Evolutionary conservation across 2,113 vertebrate species (phyloP).

Genomic region (Myrmecobius fasciatus): DNA sequence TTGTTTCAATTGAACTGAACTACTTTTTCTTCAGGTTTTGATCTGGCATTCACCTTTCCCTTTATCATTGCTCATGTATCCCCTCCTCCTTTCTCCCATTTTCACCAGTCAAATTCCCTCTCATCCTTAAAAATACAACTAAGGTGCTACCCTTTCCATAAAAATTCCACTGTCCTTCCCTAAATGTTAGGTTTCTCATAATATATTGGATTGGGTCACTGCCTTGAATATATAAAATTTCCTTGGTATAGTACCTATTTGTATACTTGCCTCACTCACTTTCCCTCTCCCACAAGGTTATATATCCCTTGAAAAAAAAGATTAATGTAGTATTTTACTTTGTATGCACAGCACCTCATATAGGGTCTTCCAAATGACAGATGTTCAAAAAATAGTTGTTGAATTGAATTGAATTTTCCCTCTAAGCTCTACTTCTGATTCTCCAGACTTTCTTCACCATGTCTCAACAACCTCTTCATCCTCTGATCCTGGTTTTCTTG

Average conservation of each 20-base stretch:
- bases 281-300: not conserved
- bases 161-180: not conserved
- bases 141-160: not conserved
- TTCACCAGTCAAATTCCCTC: not conserved
- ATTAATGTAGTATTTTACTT: not conserved
- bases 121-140: not conserved
- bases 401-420: not conserved
- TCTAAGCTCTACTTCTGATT: too few relatives aligned
- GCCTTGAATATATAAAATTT: not conserved
- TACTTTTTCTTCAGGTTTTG: not conserved
- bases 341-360: not conserved
- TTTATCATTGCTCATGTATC: not conserved
- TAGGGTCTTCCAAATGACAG: not conserved
- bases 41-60: not conserved
- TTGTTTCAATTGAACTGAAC: not conserved
- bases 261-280: not conserved
- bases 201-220: not conserved
- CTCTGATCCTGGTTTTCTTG: too few relatives aligned
- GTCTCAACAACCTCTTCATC: too few relatives aligned
- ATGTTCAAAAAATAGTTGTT: not conserved
- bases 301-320: not conserved
- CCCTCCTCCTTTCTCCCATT: not conserved
- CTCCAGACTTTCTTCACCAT: too few relatives aligned
- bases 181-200: not conserved
- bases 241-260: not conserved